phyloP scores from a whole-genome alignment of 2,888 invertebrate genomes.

The Augochlorella aurata region DNA sequence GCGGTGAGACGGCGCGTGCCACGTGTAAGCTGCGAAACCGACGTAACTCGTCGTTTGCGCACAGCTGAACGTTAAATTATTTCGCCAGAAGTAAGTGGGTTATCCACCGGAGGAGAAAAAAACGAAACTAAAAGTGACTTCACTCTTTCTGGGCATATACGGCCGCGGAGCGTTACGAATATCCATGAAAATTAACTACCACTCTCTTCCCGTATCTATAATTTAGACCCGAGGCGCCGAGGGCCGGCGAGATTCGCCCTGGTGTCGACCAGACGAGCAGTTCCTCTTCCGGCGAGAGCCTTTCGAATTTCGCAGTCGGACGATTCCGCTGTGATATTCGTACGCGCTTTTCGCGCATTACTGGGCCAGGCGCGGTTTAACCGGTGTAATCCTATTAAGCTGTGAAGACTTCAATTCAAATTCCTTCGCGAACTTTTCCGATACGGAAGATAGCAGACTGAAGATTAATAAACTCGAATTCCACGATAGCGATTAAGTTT shows the following conservation, averaged over 20 bases:
- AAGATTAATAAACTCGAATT: too few relatives aligned
- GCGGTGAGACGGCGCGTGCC: neutral
- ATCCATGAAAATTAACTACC: slow-evolving; percentile 61
- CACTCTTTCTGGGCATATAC: neutral
- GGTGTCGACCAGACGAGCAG: slow-evolving; percentile 8
- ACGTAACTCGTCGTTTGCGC: slow-evolving; percentile 15
- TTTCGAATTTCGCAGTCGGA: slow-evolving; percentile 11
- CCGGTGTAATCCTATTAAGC: slow-evolving; percentile 14
- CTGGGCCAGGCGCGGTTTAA: neutral
- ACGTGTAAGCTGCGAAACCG: slow-evolving; percentile 12
- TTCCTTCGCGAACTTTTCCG: neutral
- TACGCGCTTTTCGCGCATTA: slow-evolving; percentile 10
- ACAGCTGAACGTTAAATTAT: slow-evolving; percentile 39
- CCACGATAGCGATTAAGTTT: too few relatives aligned
- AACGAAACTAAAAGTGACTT: neutral
- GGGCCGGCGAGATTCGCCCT: neutral
- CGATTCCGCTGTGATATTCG: neutral
- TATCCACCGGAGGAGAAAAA: slow-evolving; percentile 14
- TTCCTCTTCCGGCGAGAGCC: slow-evolving; percentile 13
- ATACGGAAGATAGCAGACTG: neutral
- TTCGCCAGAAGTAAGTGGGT: slow-evolving; percentile 42
- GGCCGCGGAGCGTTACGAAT: slow-evolving; percentile 48
- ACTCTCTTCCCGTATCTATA: slow-evolving; percentile 50
- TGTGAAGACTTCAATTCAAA: neutral
- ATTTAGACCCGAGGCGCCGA: slow-evolving; percentile 40